Evolutionary conservation across 2,797 vertebrate genomes (phyloP), one percentile per base, ranked within the genome.

Genomic region (Nannoperca australis): DNA sequence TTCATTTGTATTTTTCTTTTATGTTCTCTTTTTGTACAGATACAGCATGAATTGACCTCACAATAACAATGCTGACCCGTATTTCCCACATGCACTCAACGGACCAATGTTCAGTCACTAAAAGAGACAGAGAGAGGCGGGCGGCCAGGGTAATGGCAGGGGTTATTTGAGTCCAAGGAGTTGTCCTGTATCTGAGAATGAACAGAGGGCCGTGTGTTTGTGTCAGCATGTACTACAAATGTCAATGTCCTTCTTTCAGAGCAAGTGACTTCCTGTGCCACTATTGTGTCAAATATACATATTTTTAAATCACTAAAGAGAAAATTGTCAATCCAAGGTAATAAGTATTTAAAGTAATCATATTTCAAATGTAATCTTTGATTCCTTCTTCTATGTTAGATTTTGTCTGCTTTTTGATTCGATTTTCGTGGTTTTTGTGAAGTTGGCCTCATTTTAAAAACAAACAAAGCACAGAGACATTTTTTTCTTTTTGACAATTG

Each of bases 281-380:
- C 64, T 81, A 56, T 79, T 84, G 73, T 72, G 67, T 91, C 79
- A 80, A 62, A 78, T 83, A 71, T 45, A 55, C 67, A 85, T 85
- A 85, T 59, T 70, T 67, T 79, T n/a, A 45, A 92, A 85, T 81
- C 70, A 74, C 71, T 62, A 67, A 76, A 84, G 79, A 91, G 64
- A 79, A 88, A 88, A 88, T 27, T 27, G 24, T 27, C 24, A 27
- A 27, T 78, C 73, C 55, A 79, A 85, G 91, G 87, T 69, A 83
- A 81, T 62, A 66, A 67, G 74, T 67, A 79, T 88, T 93, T 88
- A 92, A 79, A 78, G 73, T 90, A 90, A 93, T 89, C 32, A 70
- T 72, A 79, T 89, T 90, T 84, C 32, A 70, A 73, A 81, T 89
- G 89, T 84, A 62, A 77, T 91, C 70, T 90, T 90, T 61, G 63